A percentile compares a stretch with the other conserved stretches of the same genome.
Conservation (phyloP, 2,113 vertebrate genomes). For the Trochalopteron elliotii region DNA sequence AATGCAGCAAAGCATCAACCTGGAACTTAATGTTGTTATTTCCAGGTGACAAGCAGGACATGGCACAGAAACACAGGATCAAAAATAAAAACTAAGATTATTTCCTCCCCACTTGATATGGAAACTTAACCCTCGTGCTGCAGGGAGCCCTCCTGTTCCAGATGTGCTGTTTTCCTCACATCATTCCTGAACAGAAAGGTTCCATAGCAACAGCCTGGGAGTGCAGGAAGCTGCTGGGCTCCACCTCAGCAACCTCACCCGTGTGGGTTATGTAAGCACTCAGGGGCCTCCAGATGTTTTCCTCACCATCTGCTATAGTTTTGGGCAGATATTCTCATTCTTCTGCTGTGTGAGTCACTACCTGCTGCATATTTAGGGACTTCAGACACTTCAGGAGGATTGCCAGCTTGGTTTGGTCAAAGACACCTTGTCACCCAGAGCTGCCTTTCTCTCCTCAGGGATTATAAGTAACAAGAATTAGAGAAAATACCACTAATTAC, state of each 20-base stretch:
- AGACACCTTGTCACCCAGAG: neutral
- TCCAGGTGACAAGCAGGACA: neutral
- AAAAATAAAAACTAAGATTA: neutral
- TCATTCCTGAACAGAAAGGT: neutral
- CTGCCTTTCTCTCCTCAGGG: neutral
- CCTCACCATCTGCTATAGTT: neutral
- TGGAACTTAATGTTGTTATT: neutral
- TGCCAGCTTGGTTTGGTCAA: neutral
- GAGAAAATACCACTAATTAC: neutral
- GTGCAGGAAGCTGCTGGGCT: neutral
- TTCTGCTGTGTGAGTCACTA: neutral
- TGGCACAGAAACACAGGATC: neutral
- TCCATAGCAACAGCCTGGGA: slow-evolving; percentile 51
- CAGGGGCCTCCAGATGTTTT: slow-evolving; percentile 24
- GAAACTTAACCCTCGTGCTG: neutral
- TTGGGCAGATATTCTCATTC: neutral
- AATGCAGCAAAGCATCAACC: neutral
- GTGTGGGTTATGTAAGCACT: neutral
- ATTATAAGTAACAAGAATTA: neutral
- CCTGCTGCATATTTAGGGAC: neutral
- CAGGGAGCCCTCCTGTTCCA: neutral
- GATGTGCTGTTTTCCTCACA: neutral
- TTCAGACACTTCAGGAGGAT: neutral
- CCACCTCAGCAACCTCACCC: neutral
- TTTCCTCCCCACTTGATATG: too few relatives aligned